Conservation (phyloP, 2,113 vertebrate species). For the Gorsachius goisagi region DNA sequence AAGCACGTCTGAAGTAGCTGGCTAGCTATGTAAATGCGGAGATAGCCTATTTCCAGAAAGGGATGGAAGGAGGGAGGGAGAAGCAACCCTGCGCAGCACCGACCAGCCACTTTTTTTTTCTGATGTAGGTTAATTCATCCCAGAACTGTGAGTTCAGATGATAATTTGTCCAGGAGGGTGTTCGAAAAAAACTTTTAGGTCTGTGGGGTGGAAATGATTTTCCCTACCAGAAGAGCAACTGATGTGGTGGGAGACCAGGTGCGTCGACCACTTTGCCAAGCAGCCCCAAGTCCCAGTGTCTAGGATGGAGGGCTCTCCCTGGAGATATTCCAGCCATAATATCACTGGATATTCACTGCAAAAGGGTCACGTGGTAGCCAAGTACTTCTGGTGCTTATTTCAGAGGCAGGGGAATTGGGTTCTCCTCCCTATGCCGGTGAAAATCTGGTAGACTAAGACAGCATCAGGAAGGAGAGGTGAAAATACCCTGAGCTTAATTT, state of each 20-base stretch:
- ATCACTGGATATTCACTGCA: not conserved
- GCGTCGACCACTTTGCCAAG: not conserved
- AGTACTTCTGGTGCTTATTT: not conserved
- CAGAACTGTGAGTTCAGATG: not conserved
- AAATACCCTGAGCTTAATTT: not conserved
- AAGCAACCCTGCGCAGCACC: not conserved
- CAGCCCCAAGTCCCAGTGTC: not conserved
- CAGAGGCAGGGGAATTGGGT: not conserved
- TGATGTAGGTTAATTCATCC: not conserved
- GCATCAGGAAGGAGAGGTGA: not conserved
- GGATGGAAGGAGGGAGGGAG: not conserved
- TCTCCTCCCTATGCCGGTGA: not conserved
- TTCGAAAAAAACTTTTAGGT: not conserved
- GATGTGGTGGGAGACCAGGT: not conserved
- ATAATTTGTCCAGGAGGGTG: not conserved
- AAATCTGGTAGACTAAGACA: not conserved
- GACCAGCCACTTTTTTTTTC: not conserved
- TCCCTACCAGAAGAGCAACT: not conserved
- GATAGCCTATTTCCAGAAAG: not conserved
- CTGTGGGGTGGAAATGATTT: accelerated
- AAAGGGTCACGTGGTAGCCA: not conserved
- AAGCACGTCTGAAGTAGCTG: not conserved
- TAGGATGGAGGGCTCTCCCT: not conserved
- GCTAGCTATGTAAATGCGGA: not conserved
- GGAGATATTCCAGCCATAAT: not conserved